phyloP scores from a whole-genome alignment of 1,140 invertebrate genomes.

The Scaptomyza pallida region DNA sequence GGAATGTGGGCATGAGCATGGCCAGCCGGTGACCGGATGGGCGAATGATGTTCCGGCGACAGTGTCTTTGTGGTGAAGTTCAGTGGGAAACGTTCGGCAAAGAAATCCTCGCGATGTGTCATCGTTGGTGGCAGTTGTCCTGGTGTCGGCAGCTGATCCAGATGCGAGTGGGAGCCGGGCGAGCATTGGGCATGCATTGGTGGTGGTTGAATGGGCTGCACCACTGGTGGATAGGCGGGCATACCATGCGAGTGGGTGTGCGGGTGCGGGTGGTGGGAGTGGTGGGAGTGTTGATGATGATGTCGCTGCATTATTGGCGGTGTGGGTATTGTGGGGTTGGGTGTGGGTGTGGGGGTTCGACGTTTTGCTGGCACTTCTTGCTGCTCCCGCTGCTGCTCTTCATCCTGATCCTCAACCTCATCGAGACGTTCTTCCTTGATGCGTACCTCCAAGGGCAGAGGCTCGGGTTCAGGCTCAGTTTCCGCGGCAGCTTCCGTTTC shows the following conservation, averaged over 20 bases:
- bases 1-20: slow-evolving; percentile 62
- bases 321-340: slow-evolving; percentile 7
- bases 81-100: slow-evolving; percentile 82
- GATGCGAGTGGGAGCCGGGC: slow-evolving; percentile 85
- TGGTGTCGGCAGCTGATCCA: slow-evolving; percentile 85
- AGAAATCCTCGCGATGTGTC: slow-evolving; percentile 85
- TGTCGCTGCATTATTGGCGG: slow-evolving; percentile 11
- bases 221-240: slow-evolving; percentile 60
- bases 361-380: slow-evolving; percentile 7
- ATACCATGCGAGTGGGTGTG: slow-evolving; percentile 9
- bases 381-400: slow-evolving; percentile 2
- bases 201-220: slow-evolving; percentile 75
- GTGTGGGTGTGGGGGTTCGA: slow-evolving; percentile 27
- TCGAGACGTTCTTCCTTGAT: slow-evolving; percentile 76
- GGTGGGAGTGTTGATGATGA: slow-evolving; percentile 13
- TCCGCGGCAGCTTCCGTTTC: slow-evolving; percentile 10
- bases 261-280: slow-evolving; percentile 14
- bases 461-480: slow-evolving; percentile 42
- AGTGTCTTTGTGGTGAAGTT: slow-evolving; percentile 71
- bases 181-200: slow-evolving; percentile 83
- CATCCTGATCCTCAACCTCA: slow-evolving; percentile 31
- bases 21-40: slow-evolving; percentile 86
- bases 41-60: slow-evolving; percentile 84
- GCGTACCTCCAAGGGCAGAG: slow-evolving; percentile 60
- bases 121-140: slow-evolving; percentile 86